Base-by-base conservation (phyloP, 2,797 vertebrate species). In the Paguma larvata region DNA sequence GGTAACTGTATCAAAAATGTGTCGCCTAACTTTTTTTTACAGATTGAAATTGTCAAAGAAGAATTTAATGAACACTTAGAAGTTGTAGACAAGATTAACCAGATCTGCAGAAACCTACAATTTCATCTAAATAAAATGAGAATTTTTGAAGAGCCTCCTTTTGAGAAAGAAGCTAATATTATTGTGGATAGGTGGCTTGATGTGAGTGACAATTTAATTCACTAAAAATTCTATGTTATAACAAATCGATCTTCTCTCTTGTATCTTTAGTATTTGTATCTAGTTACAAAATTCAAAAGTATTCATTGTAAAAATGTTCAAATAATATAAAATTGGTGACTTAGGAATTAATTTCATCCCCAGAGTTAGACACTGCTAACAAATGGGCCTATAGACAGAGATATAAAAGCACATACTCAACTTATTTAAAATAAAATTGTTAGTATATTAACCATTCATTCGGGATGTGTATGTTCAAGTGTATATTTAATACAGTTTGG, bases 111-210 rank as follows among this genome's bases (percentile, higher is more conserved):
- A 98, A 99, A 99, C 97, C 98, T 99, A 56, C 99, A 99, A 91
- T 99, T 99, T 78, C 99, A 99, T 70, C 98, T 99, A 84, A 99
- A 99, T 98, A 99, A 98, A 98, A 99, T 99, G 98, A 99, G 99
- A 32, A 99, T 99, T 97, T 99, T 99, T 98, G 98, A 98, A 19
- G 99, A 99, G 72, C 98, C 99, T 16, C 99, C 99, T 0, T 99
- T 99, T 19, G 99, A 99, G 97, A 98, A 98, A 1, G 99, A 99
- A 97, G 99, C 99, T 44, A 99, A 99, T 89, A 32, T 98, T 3
- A 99, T 99, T 95, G 99, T 99, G 98, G 99, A 99, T 98, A 99
- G 98, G 98, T 99, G 99, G 99, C 99, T 99, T 98, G 99, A 99
- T 97, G 99, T 99, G 99, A 98, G 99, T 99, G 97, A 97, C 97